Evolutionary conservation across 2,888 invertebrate species (phyloP), one percentile per base, ranked within the genome.

Genomic region (Schrankia costaestrigalis): DNA sequence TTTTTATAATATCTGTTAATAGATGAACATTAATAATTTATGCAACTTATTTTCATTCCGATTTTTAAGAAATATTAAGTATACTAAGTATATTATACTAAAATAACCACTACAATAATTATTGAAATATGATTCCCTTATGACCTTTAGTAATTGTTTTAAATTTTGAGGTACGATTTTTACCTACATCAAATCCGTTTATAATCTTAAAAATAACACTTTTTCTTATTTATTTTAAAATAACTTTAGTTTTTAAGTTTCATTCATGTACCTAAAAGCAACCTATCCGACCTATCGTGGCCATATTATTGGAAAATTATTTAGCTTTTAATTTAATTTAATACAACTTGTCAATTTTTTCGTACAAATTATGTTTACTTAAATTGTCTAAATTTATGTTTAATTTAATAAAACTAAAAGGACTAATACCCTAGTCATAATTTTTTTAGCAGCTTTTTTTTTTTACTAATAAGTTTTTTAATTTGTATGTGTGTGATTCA

Each of bases 371-470:
- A 25, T 37, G 35, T 33, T 49, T 26, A 45, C 40, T 26, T 32
- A 45, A 38, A 36, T 15, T 51, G 38, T 24, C 15, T 45, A 56
- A 52, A 24, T 41, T 41, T 32, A 31, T 47, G 33, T 46, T 37
- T 31, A 35, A 47, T 43, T 52, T 50, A 26, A 21, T 42, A 30
- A 54, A 53, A 46, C 26, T 53, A 46, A 60, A 56, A 66, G 70
- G 68, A 71, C 72, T 77, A 74, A 77, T 63, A 42, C 54, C 50
- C 74, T 77, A 77, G 76, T 77, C 73, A 72, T 71, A 68, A 51
- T 10, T 22, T 12, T 23, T 19, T 11, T 14, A 24, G 21, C 18
- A 25, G 12, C 14, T 28, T n/a, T n/a, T n/a, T n/a, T n/a, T n/a
- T n/a, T n/a, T n/a, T n/a, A n/a, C n/a, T n/a, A n/a, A n/a, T n/a